phyloP scores from a whole-genome alignment of 2,888 invertebrate genomes.

The Eristalinus sepulchralis region DNA sequence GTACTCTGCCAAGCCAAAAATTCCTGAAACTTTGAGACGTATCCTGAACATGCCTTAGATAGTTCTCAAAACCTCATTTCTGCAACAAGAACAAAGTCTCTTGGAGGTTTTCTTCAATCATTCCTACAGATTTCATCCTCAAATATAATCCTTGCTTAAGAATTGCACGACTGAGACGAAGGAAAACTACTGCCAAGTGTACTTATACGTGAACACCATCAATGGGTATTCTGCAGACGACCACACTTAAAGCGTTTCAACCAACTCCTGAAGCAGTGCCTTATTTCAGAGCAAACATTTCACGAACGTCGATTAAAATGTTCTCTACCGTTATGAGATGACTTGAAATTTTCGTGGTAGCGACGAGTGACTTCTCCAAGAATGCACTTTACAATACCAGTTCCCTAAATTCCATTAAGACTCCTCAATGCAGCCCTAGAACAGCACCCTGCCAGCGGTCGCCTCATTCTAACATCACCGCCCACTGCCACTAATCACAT shows the following conservation, averaged over 20 bases:
- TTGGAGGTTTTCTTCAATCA: too few relatives aligned
- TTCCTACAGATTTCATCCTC: too few relatives aligned
- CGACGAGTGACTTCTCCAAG: background rate
- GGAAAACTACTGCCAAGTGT: too few relatives aligned
- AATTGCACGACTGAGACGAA: too few relatives aligned
- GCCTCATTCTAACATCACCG: background rate
- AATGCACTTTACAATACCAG: constrained; percentile 56
- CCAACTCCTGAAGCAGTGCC: background rate
- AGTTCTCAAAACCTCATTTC: too few relatives aligned
- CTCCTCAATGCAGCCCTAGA: constrained; percentile 23
- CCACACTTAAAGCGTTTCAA: background rate
- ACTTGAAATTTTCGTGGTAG: background rate
- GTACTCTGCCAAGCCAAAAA: too few relatives aligned
- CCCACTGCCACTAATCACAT: constrained; percentile 49
- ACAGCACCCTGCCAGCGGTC: background rate
- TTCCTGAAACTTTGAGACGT: too few relatives aligned
- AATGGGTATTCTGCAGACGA: too few relatives aligned
- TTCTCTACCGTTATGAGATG: background rate
- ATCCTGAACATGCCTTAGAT: too few relatives aligned
- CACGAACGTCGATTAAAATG: background rate
- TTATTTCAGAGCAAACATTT: background rate
- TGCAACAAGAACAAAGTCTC: too few relatives aligned
- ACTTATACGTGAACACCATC: too few relatives aligned
- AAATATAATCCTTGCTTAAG: too few relatives aligned
- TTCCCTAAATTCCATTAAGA: constrained; percentile 53